Evolutionary conservation across 23 tunicate species (phyloP).

Genomic region (Ciona savignyi): DNA sequence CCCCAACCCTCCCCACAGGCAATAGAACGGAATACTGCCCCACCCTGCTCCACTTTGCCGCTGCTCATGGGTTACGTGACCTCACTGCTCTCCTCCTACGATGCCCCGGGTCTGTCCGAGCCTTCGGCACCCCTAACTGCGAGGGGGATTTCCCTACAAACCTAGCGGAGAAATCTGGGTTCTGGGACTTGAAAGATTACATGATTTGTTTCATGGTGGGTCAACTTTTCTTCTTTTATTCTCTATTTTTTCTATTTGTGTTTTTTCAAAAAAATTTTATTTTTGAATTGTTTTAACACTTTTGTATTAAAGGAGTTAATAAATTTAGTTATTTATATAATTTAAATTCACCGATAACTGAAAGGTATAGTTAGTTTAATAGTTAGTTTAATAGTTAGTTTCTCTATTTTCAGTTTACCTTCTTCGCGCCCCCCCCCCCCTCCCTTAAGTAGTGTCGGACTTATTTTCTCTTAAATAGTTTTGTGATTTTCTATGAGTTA

Average conservation of each 20-base stretch:
- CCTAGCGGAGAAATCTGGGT: slow-evolving; percentile 70
- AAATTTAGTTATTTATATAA: no score
- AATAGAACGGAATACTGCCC: slow-evolving; percentile 61
- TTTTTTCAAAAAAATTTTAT: no score
- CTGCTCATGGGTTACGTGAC: slow-evolving; percentile 72
- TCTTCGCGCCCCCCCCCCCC: no score
- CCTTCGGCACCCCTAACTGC: slow-evolving; percentile 79
- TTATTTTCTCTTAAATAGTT: background rate
- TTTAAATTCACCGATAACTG: no score
- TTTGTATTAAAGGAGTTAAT: no score
- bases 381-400: no score
- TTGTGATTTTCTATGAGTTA: background rate
- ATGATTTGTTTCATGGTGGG: slow-evolving; percentile 79
- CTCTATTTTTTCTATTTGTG: no score
- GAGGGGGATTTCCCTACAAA: slow-evolving; percentile 88
- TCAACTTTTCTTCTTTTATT: no score
- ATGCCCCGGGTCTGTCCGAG: slow-evolving; percentile 75
- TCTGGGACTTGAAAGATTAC: slow-evolving; percentile 78
- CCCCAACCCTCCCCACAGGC: slow-evolving; percentile 10
- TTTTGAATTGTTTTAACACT: no score
- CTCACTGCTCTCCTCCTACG: slow-evolving; percentile 68
- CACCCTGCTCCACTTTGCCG: slow-evolving; percentile 83
- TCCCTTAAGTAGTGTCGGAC: no score
- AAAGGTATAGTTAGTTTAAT: no score
- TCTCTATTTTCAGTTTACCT: no score